Evolutionary conservation across 2,113 vertebrate genomes (phyloP).

Genomic region (Pyxicephalus adspersus): DNA sequence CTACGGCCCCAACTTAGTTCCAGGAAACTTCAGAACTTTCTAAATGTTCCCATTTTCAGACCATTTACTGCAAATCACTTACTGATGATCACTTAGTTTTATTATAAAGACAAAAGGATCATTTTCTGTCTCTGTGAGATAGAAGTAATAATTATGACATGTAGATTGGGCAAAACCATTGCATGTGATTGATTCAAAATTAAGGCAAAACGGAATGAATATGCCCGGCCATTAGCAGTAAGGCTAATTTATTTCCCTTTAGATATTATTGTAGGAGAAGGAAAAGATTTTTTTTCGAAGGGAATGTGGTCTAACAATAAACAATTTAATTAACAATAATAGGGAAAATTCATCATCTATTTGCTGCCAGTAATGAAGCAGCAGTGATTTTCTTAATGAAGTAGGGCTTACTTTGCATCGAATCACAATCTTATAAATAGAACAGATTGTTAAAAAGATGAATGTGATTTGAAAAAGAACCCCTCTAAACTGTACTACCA

Average conservation of each 20-base stretch:
- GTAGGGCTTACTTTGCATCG: conserved; percentile 3
- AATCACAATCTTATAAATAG: conserved; percentile 2
- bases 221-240: conserved; percentile 43
- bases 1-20: neutral
- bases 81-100: conserved; percentile 40
- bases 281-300: conserved; percentile 14
- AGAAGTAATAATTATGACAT: conserved; percentile 55
- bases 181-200: conserved; percentile 54
- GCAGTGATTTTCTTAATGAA: conserved; percentile 42
- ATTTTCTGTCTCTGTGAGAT: conserved; percentile 45
- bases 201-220: conserved; percentile 51
- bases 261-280: conserved; percentile 39
- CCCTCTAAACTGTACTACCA: too few relatives aligned
- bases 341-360: conserved; percentile 41
- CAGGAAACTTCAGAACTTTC: conserved; percentile 10
- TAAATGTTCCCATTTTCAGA: conserved; percentile 31
- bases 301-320: conserved; percentile 49
- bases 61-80: conserved; percentile 41
- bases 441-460: neutral
- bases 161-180: conserved; percentile 53
- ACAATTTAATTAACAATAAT: conserved; percentile 48
- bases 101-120: conserved; percentile 35
- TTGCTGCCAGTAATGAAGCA: conserved; percentile 38
- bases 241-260: conserved; percentile 51
- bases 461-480: neutral